These are phyloP conservation scores for Danio kyathit DNA, from an alignment of 2,797 vertebrate genomes.

Conservation along the genomic window DNA sequence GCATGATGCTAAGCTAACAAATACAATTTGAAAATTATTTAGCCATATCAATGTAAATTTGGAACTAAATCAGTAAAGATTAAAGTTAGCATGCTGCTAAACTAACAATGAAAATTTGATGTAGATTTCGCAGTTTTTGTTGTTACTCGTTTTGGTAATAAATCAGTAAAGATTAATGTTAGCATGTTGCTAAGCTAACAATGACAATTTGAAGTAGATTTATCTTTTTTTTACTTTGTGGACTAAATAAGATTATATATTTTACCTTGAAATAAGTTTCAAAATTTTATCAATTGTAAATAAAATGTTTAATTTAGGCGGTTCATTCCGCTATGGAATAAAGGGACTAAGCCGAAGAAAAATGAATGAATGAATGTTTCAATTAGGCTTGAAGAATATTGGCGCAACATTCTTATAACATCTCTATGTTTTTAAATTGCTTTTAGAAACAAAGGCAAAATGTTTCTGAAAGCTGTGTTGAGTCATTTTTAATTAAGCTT, in stretches of 20 bases:
- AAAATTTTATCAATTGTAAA: too few species aligned
- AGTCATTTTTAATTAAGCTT: neutral
- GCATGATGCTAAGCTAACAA: too few species aligned
- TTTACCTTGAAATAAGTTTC: too few species aligned
- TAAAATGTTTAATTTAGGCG: neutral
- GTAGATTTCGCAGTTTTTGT: neutral
- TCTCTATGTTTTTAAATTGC: too few species aligned
- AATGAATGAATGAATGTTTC: too few species aligned
- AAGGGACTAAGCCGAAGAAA: too few species aligned
- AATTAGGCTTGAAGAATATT: neutral
- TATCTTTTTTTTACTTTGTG: neutral
- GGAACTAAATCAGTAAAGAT: neutral
- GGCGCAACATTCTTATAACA: neutral
- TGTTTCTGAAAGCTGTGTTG: neutral
- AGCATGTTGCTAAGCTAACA: neutral
- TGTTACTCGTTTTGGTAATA: neutral
- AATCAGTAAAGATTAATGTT: neutral
- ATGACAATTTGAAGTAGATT: neutral
- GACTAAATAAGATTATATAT: too few species aligned
- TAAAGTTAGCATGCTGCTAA: slow-evolving; percentile 11
- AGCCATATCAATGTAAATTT: too few species aligned
- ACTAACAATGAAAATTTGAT: neutral
- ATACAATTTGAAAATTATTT: too few species aligned
- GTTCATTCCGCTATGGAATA: too few species aligned
- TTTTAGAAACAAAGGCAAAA: too few species aligned